Evolutionary conservation across 2,888 invertebrate species (phyloP).

Genomic region (Polydrusus tereticollis): DNA sequence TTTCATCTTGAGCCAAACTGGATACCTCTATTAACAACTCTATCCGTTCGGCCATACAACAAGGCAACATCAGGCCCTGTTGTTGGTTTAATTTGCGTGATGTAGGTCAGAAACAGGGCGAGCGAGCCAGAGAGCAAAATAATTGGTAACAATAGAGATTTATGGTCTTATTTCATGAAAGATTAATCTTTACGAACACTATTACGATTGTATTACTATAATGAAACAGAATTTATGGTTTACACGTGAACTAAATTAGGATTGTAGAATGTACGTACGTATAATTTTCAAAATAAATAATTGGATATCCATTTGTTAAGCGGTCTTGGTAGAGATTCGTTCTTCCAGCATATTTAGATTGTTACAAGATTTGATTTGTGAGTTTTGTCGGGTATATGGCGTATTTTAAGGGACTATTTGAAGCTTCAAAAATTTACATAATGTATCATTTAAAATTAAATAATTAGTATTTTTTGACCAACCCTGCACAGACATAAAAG

Average conservation of each 20-base stretch:
- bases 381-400: no score
- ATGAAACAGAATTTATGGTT: constrained; percentile 24
- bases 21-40: constrained; percentile 31
- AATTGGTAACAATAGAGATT: constrained; percentile 45
- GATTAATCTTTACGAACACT: constrained; percentile 30
- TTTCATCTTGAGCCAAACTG: constrained; percentile 16
- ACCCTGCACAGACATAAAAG: no score
- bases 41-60: constrained; percentile 25
- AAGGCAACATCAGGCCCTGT: constrained; percentile 30
- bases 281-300: neutral
- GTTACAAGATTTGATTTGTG: no score
- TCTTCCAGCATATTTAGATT: no score
- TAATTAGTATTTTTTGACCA: no score
- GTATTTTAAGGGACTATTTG: no score
- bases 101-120: constrained; percentile 37
- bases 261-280: no score
- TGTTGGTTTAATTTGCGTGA: constrained; percentile 41
- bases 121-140: constrained; percentile 32
- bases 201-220: constrained; percentile 30
- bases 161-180: constrained; percentile 43
- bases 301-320: no score
- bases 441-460: no score
- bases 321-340: no score
- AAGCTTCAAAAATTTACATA: no score
- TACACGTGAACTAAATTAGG: constrained; percentile 2